A percentile compares a stretch with the other conserved stretches of the same genome.
phyloP scores from a whole-genome alignment of 2,888 invertebrate genomes.

The Clivina fossor region DNA sequence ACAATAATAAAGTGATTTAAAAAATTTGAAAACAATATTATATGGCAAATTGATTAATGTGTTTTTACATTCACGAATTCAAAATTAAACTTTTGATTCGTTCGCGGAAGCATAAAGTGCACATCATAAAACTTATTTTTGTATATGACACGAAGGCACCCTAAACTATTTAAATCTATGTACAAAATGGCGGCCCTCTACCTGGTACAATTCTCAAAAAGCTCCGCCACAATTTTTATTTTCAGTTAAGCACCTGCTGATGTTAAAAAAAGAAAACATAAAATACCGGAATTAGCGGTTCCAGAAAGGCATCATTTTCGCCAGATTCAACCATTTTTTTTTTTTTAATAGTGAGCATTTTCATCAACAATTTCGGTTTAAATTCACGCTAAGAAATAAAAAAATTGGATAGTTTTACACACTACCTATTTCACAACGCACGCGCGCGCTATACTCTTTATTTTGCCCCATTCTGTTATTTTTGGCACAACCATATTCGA shows the following conservation, averaged over 20 bases:
- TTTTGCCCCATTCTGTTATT: conserved; percentile 9
- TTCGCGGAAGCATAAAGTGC: too few relatives aligned
- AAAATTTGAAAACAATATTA: not conserved
- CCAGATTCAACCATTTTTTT: conserved; percentile 7
- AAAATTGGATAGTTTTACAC: not conserved
- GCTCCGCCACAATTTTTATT: conserved; percentile 10
- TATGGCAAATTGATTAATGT: too few relatives aligned
- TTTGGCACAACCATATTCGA: conserved; percentile 34
- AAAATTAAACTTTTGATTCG: too few relatives aligned
- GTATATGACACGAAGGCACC: not conserved
- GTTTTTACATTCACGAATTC: too few relatives aligned
- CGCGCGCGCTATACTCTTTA: not conserved
- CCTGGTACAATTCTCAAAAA: conserved; percentile 4
- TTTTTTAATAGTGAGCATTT: conserved; percentile 1
- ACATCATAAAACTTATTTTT: too few relatives aligned
- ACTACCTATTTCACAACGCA: not conserved
- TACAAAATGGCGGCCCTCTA: conserved; percentile 25
- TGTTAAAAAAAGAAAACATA: conserved; percentile 5
- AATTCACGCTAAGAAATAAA: not conserved
- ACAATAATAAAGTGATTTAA: not conserved
- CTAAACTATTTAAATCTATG: conserved; percentile 21
- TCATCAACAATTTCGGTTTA: not conserved
- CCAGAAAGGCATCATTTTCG: not conserved
- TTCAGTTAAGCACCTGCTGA: conserved; percentile 15
- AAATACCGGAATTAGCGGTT: conserved; percentile 10